Evolutionary conservation across 2,113 vertebrate genomes (phyloP).

Genomic region (Meleagris gallopavo): DNA sequence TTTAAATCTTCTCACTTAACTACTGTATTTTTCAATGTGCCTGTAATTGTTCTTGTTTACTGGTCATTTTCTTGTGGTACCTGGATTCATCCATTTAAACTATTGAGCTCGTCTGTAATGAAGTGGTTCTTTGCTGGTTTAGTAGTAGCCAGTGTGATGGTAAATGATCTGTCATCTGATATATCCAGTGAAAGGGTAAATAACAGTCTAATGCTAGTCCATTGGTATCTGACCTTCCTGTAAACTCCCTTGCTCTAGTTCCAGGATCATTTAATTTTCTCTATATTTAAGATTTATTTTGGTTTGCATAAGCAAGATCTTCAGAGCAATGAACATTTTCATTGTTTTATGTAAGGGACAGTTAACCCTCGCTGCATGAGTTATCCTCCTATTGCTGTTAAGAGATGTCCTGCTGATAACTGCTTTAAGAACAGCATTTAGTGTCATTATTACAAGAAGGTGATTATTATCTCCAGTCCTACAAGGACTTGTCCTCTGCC

Average conservation of each 20-base stretch:
- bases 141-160: slow-evolving; percentile 25
- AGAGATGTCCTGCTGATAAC: slow-evolving; percentile 53
- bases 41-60: slow-evolving; percentile 55
- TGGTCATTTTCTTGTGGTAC: slow-evolving; percentile 13
- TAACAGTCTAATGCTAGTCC: background rate
- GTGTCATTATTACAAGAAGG: slow-evolving; percentile 21
- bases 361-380: slow-evolving; percentile 56
- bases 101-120: slow-evolving; percentile 20
- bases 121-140: slow-evolving; percentile 21
- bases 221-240: background rate
- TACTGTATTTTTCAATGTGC: background rate
- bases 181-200: background rate
- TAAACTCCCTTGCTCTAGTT: slow-evolving; percentile 1
- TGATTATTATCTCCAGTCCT: slow-evolving; percentile 3
- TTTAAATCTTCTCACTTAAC: slow-evolving; percentile 16
- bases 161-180: slow-evolving; percentile 22
- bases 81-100: background rate
- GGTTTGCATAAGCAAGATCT: slow-evolving; percentile 41
- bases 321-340: slow-evolving; percentile 4
- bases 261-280: slow-evolving; percentile 52
- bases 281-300: slow-evolving; percentile 46
- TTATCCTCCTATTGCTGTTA: slow-evolving; percentile 38
- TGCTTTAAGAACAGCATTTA: slow-evolving; percentile 48
- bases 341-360: slow-evolving; percentile 4
- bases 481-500: background rate